A percentile compares a stretch with the other conserved stretches of the same genome.
phyloP scores from a whole-genome alignment of 2,888 invertebrate species.

The Tenthredo scrophulariae region DNA sequence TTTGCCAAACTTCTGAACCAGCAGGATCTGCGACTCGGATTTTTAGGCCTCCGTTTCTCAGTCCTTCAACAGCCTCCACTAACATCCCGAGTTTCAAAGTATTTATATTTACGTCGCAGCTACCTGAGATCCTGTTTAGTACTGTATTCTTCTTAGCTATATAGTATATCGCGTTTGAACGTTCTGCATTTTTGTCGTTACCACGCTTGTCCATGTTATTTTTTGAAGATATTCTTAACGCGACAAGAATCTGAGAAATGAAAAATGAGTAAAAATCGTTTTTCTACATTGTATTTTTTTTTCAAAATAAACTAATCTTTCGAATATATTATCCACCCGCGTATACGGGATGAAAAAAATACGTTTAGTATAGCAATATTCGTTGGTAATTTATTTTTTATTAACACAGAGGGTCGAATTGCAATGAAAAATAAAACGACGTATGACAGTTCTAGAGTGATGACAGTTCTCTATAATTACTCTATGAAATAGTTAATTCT shows the following conservation, averaged over 20 bases:
- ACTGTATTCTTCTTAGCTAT: conserved; percentile 66
- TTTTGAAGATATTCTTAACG: neutral
- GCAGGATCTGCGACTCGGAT: conserved; percentile 65
- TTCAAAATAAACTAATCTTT: no score
- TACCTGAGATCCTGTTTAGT: conserved; percentile 65
- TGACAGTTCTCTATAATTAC: neutral
- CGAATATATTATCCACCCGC: neutral
- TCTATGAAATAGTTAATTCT: neutral
- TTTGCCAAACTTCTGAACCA: conserved; percentile 65
- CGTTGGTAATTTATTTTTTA: neutral
- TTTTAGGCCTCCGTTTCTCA: conserved; percentile 64
- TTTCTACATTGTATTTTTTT: no score
- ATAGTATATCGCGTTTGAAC: conserved; percentile 61
- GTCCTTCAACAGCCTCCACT: conserved; percentile 67
- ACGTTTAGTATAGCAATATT: neutral
- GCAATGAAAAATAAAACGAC: neutral
- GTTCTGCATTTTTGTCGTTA: conserved; percentile 55
- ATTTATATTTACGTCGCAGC: conserved; percentile 66
- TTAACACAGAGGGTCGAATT: neutral
- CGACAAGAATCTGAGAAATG: neutral
- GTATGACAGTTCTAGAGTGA: neutral
- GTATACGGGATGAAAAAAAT: neutral
- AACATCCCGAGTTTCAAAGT: conserved; percentile 68
- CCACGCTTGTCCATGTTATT: conserved; percentile 60
- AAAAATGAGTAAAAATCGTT: no score